A percentile compares a stretch with the other conserved stretches of the same genome.
These are phyloP conservation scores for Arbacia lixula DNA, from an alignment of 53 echinoderm and acorn worm species.

Conservation along the genomic window DNA sequence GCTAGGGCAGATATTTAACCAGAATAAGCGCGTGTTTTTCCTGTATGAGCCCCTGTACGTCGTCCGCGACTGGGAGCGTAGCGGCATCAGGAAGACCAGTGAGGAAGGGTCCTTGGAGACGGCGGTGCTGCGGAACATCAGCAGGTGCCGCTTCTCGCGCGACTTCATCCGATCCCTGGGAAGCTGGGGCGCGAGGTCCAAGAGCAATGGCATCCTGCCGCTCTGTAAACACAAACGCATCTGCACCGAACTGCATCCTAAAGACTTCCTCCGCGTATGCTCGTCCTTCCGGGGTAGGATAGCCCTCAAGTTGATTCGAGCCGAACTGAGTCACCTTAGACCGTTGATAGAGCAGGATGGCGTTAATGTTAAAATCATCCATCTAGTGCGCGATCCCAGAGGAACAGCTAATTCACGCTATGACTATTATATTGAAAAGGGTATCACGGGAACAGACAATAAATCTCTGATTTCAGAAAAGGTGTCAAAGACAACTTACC, in stretches of 20 bases:
- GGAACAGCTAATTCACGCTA: conserved; percentile 79
- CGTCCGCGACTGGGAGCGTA: not conserved
- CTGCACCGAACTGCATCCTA: conserved; percentile 34
- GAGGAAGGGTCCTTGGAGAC: not conserved
- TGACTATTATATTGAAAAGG: conserved; percentile 44
- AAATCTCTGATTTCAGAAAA: not conserved
- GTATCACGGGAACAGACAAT: not conserved
- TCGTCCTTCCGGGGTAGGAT: conserved; percentile 14
- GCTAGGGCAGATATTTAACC: conserved; percentile 36
- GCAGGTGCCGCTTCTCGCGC: conserved; percentile 4
- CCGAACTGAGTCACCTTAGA: conserved; percentile 50
- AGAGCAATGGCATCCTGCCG: conserved; percentile 54
- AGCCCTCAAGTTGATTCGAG: conserved; percentile 75
- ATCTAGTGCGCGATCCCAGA: conserved; percentile 78
- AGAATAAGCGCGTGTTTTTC: conserved; percentile 18
- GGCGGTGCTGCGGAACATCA: conserved; percentile 28
- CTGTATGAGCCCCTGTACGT: conserved; percentile 38
- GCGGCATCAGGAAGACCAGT: not conserved
- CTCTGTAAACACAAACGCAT: conserved; percentile 32
- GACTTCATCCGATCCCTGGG: conserved; percentile 8
- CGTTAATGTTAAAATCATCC: conserved; percentile 75
- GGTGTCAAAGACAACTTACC: not conserved
- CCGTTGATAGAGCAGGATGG: conserved; percentile 58
- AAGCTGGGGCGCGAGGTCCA: conserved; percentile 44
- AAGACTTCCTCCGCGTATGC: conserved; percentile 31